Percentiles rank a stretch among this genome's conserved stretches.
These are phyloP conservation scores for Anhinga rufa DNA, from an alignment of 2,113 vertebrate species.

Conservation along the genomic window DNA sequence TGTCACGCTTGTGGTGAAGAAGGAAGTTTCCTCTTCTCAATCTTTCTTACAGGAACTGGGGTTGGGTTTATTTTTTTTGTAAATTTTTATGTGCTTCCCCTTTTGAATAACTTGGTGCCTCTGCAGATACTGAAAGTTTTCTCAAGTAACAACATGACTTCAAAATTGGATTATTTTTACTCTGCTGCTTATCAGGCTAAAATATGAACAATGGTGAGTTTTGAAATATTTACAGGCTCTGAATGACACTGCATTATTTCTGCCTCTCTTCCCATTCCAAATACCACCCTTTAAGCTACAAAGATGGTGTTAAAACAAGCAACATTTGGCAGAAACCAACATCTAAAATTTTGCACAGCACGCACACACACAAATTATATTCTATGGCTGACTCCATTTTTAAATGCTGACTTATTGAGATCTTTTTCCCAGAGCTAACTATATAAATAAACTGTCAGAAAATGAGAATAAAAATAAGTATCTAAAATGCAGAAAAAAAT, in stretches of 20 bases:
- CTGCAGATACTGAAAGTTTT: background rate
- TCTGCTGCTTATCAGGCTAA: background rate
- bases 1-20: background rate
- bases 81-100: background rate
- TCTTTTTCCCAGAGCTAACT: background rate
- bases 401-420: background rate
- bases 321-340: background rate
- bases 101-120: background rate
- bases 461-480: background rate
- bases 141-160: background rate
- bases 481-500: background rate
- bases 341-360: slow-evolving; percentile 1
- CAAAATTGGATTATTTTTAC: background rate
- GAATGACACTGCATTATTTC: background rate
- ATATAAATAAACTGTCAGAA: background rate
- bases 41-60: background rate
- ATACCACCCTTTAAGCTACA: background rate
- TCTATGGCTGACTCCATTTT: background rate
- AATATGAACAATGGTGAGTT: background rate
- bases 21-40: background rate
- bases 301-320: background rate
- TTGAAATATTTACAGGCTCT: background rate
- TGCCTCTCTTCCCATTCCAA: background rate
- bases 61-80: background rate
- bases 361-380: background rate